A percentile compares a stretch with the other conserved stretches of the same genome.
Evolutionary conservation across 2,113 vertebrate species (phyloP).

Genomic region (Vulpes vulpes): DNA sequence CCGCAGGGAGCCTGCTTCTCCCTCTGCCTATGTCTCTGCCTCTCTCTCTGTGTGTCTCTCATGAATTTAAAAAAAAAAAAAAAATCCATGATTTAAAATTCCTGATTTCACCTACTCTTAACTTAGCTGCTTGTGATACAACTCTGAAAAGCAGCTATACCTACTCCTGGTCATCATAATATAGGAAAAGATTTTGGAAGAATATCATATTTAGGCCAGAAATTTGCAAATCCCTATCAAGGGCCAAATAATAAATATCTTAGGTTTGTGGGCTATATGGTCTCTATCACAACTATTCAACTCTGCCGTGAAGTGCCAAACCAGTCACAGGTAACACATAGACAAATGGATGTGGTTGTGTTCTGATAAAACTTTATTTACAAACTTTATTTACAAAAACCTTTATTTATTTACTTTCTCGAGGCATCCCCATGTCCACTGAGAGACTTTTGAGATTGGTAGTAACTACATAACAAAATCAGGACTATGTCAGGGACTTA

Average conservation of each 20-base stretch:
- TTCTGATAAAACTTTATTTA: conserved; percentile 59
- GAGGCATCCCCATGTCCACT: background rate
- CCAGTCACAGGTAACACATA: background rate
- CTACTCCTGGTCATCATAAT: background rate
- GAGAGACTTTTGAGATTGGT: conserved; percentile 29
- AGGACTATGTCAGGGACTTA: conserved; percentile 18
- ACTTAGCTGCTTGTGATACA: background rate
- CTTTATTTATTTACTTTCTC: too few relatives aligned
- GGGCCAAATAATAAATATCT: background rate
- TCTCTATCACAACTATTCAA: background rate
- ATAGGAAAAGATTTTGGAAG: background rate
- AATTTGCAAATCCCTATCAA: background rate
- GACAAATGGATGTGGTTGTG: background rate
- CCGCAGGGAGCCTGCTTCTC: too few relatives aligned
- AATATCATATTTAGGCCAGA: background rate
- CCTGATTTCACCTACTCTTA: background rate
- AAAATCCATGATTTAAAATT: conserved; percentile 3
- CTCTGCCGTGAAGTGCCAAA: background rate
- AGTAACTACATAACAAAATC: conserved; percentile 57
- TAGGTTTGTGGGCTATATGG: background rate
- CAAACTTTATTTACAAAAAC: conserved; percentile 47
- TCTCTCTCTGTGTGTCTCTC: too few relatives aligned
- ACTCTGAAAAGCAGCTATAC: conserved; percentile 55
- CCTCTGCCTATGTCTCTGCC: too few relatives aligned
- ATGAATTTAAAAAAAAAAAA: too few relatives aligned